Evolutionary conservation across 37 sponge, comb jelly and placozoan genomes (phyloP).

Genomic region (Spongilla lacustris): DNA sequence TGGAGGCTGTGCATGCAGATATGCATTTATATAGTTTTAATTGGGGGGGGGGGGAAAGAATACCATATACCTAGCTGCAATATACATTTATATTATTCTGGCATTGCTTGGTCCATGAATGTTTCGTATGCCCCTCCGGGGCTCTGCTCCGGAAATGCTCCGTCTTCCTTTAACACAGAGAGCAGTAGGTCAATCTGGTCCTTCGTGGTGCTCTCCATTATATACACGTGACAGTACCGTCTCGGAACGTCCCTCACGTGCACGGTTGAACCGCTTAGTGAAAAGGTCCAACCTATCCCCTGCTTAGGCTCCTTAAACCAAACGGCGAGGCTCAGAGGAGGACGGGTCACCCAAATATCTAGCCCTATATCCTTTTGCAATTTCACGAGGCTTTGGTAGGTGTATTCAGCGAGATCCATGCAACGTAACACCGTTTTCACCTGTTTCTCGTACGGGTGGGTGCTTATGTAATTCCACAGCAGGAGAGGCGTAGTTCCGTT

Average conservation of each 20-base stretch:
- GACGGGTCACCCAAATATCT: conserved; percentile 6
- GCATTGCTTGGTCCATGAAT: too few species aligned
- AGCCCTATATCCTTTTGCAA: conserved; percentile 8
- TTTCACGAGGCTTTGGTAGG: not conserved
- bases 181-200: not conserved
- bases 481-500: not conserved
- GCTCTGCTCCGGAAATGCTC: conserved; percentile 2
- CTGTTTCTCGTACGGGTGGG: conserved; percentile 18
- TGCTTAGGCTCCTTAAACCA: conserved; percentile 11
- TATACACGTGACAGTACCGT: conserved; percentile 10
- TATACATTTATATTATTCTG: too few species aligned
- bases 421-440: not conserved
- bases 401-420: conserved; percentile 2
- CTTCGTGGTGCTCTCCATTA: not conserved
- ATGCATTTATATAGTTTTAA: too few species aligned
- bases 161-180: not conserved
- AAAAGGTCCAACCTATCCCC: not conserved
- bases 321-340: not conserved
- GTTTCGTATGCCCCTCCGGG: not conserved
- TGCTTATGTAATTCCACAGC: conserved; percentile 14
- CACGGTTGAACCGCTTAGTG: not conserved
- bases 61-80: too few species aligned
- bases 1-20: too few species aligned
- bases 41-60: too few species aligned
- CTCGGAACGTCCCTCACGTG: not conserved